Conservation (phyloP, 2,888 invertebrate species). For the Cantharis flavilabris region DNA sequence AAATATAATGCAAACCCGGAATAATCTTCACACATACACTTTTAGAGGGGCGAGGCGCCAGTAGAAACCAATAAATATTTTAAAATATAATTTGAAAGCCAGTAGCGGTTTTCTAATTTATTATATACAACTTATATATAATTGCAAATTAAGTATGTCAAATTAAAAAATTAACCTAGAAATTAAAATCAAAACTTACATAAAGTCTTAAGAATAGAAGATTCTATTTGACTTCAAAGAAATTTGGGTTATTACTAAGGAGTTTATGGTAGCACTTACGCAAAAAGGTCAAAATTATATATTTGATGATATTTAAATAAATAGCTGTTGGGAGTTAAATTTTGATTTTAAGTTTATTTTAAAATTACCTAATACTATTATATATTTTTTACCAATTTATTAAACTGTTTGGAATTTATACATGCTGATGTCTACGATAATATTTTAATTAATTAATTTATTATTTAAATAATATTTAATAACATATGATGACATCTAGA, state of each 20-base stretch:
- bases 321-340: neutral
- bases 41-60: slow-evolving; percentile 4
- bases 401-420: neutral
- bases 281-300: neutral
- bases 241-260: neutral
- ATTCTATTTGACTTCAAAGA: neutral
- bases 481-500: neutral
- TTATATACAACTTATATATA: neutral
- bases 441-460: neutral
- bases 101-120: slow-evolving; percentile 18
- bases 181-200: neutral
- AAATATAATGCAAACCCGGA: slow-evolving; percentile 17
- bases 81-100: slow-evolving; percentile 11
- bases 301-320: neutral
- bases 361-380: neutral
- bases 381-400: neutral
- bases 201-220: neutral
- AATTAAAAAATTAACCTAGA: slow-evolving; percentile 1
- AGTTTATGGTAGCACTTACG: neutral
- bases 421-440: neutral
- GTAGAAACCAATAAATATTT: slow-evolving; percentile 4
- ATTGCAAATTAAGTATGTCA: neutral
- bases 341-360: neutral
- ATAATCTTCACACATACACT: slow-evolving; percentile 11
- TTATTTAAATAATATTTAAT: neutral